These are phyloP conservation scores for Uloborus diversus DNA, from an alignment of 1,140 invertebrate genomes.

Conservation along the genomic window DNA sequence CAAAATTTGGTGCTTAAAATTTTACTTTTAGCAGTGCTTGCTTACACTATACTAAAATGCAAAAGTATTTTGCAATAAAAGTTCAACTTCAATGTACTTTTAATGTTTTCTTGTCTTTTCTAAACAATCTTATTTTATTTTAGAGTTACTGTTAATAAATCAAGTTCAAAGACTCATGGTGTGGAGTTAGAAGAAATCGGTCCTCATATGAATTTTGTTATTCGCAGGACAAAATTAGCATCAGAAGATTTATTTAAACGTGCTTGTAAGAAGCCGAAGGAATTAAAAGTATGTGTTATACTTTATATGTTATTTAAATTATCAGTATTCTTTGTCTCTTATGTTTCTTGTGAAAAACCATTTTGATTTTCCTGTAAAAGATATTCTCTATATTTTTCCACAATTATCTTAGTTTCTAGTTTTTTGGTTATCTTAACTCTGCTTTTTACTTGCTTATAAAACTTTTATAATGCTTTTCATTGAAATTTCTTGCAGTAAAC, in stretches of 20 bases:
- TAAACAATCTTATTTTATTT: too few relatives aligned
- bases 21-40: too few relatives aligned
- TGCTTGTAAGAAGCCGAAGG: conserved; percentile 84
- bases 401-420: too few relatives aligned
- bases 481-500: too few relatives aligned
- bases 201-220: conserved; percentile 86
- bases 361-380: neutral
- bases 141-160: conserved; percentile 90
- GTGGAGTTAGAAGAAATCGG: conserved; percentile 95
- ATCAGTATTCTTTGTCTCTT: neutral
- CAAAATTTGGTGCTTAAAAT: too few relatives aligned
- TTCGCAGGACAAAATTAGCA: conserved; percentile 87
- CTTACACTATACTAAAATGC: too few relatives aligned
- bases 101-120: too few relatives aligned
- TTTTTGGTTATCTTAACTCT: too few relatives aligned
- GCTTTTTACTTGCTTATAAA: too few relatives aligned
- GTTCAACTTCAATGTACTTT: too few relatives aligned
- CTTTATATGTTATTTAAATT: neutral
- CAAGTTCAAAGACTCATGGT: conserved; percentile 78
- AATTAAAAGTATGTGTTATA: conserved; percentile 75
- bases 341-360: neutral
- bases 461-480: too few relatives aligned
- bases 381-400: neutral
- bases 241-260: conserved; percentile 90
- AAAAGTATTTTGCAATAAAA: too few relatives aligned